Percentiles rank a stretch among this genome's conserved stretches.
These are phyloP conservation scores for Ypsolopha sequella DNA, from an alignment of 2,888 invertebrate species.

Conservation along the genomic window DNA sequence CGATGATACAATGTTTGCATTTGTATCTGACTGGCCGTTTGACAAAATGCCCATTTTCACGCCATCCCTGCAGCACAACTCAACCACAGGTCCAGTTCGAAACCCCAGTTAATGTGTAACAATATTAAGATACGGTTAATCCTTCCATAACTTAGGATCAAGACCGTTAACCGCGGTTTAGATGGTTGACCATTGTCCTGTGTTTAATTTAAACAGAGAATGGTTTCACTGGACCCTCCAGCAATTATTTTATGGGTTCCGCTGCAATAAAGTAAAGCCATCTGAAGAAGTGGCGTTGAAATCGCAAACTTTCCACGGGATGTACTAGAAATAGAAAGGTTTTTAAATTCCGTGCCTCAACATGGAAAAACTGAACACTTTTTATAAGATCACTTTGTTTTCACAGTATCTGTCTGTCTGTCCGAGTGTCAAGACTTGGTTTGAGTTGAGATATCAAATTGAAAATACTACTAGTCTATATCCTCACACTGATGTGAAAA, in stretches of 20 bases:
- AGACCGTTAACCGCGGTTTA: constrained; percentile 27
- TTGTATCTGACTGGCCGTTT: no score
- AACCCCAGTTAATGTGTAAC: constrained; percentile 40
- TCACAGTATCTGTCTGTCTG: no score
- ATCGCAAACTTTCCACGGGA: neutral
- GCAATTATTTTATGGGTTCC: constrained; percentile 49
- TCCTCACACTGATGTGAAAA: no score
- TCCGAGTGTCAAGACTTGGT: no score
- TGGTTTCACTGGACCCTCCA: constrained; percentile 22
- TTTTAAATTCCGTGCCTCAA: neutral
- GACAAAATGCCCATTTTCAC: constrained; percentile 1
- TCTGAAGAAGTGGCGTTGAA: neutral
- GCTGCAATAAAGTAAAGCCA: neutral
- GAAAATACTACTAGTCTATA: no score
- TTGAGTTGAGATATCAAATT: no score
- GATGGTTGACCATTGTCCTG: constrained; percentile 64
- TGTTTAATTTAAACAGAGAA: constrained; percentile 63
- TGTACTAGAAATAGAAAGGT: no score
- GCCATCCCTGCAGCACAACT: neutral
- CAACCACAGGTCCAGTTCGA: constrained; percentile 9
- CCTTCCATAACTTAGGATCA: constrained; percentile 67
- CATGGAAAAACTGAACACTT: neutral
- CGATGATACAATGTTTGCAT: no score
- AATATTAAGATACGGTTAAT: constrained; percentile 68
- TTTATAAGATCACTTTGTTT: no score